Base-by-base conservation (phyloP, 2,888 invertebrate genomes). In the Heliothis peltigera region DNA sequence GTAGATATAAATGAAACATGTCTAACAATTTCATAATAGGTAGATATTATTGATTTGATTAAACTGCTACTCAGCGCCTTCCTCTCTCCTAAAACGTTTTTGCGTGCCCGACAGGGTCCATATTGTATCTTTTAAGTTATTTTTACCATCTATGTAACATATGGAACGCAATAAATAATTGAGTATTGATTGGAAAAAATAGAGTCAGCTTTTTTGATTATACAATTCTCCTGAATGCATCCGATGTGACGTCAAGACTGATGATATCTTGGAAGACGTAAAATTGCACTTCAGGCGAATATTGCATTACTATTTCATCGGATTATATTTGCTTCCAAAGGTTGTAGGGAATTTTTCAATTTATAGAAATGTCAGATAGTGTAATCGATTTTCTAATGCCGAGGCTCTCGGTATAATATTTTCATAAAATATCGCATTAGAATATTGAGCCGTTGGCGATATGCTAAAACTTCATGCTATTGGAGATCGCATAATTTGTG, bases 271-370 rank as follows among this genome's bases (percentile, higher is more conserved):
- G 1, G n/a, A 17, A 17, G 10, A 12, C 2, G 18, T 6, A 22
- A 17, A 42, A 28, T 25, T 22, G 2, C 35, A 44, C 10, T 2
- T 48, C 17, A 43, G 52, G 43, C 8, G 18, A 47, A 58, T 48
- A 49, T 35, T 17, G 43, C 43, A 49, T 35, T 17, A 46, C 43
- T 54, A 44, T 54, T 62, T 21, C 43, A 46, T 49, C 17, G 48
- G n/a, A 61, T 70, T 51, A 57, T 52, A 25, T 66, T 17, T 17
- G n/a, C 46, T 21, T 22, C n/a, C 25, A 21, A 57, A 60, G 28
- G 52, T 77, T 52, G 56, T 61, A 55, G 56, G 47, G 22, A 62
- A 25, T 53, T 64, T 77, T 80, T 32, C 69, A 77, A 60, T 72
- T 70, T 70, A 59, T 17, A 58, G 56, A 10, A 62, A 76, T 55